Evolutionary conservation across 37 sponge, comb jelly and placozoan genomes (phyloP).

Genomic region (Spongilla lacustris): DNA sequence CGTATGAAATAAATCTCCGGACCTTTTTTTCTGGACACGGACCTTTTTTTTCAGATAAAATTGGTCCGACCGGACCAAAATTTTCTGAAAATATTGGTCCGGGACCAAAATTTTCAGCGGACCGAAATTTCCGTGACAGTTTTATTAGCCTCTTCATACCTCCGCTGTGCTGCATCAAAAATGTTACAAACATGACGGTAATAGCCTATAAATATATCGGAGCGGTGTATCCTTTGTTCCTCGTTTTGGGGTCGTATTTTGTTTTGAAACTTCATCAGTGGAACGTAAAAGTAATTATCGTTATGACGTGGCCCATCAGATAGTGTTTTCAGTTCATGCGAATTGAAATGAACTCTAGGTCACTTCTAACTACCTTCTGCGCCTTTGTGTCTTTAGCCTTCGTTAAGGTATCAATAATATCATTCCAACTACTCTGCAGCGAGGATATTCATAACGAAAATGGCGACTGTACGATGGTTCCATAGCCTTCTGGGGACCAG

Average conservation of each 20-base stretch:
- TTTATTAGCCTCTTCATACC: not conserved
- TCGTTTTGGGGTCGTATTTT: not conserved
- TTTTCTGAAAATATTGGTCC: no score
- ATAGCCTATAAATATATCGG: not conserved
- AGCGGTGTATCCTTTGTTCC: constrained; percentile 10
- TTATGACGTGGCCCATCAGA: not conserved
- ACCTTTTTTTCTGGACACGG: no score
- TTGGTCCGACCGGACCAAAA: no score
- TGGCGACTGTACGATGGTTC: not conserved
- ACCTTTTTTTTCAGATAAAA: no score
- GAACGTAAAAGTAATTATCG: constrained; percentile 2
- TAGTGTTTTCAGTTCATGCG: not conserved
- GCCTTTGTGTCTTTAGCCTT: constrained; percentile 9
- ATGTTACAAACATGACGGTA: not conserved
- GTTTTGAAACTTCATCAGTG: not conserved
- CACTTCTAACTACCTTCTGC: not conserved
- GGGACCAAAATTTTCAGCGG: no score
- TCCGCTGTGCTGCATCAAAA: not conserved
- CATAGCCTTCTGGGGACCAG: not conserved
- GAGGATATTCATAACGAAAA: not conserved
- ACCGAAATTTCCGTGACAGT: no score
- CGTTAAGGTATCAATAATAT: constrained; percentile 10
- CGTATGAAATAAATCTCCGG: no score
- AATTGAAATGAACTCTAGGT: no score
- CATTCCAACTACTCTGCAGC: not conserved